phyloP scores from a whole-genome alignment of 2,113 vertebrate species.

The Athene noctua region DNA sequence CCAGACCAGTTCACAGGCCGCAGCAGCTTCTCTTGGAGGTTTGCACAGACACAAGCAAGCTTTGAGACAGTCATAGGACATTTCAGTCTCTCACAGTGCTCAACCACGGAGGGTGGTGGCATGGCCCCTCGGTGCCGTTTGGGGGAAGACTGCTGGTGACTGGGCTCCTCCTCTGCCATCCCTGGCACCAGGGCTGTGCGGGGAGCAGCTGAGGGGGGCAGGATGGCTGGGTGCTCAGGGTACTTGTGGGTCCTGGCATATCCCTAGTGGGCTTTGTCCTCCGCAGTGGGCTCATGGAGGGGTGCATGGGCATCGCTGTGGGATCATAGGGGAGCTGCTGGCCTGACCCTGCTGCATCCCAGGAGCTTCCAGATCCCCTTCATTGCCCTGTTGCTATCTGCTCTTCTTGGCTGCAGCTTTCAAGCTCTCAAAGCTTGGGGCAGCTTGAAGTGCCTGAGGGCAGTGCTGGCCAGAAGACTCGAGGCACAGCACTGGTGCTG shows the following conservation, averaged over 20 bases:
- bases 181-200: accelerated
- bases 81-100: too few species aligned
- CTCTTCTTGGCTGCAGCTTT: too few species aligned
- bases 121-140: accelerated
- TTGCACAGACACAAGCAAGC: too few species aligned
- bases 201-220: not conserved
- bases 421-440: not conserved
- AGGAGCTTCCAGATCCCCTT: not conserved
- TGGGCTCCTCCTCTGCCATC: not conserved
- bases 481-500: not conserved
- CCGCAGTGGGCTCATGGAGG: accelerated
- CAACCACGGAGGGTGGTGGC: accelerated
- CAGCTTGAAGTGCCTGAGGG: not conserved
- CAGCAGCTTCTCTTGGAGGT: too few species aligned
- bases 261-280: not conserved
- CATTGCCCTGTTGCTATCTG: accelerated
- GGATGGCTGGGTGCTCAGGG: not conserved
- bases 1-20: too few species aligned
- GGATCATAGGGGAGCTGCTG: not conserved
- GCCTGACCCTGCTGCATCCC: not conserved
- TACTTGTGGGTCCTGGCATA: accelerated
- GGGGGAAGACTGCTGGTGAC: not conserved
- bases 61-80: too few species aligned
- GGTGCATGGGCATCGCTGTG: accelerated
- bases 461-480: not conserved